These are phyloP conservation scores for Ladona fulva DNA, from an alignment of 1,140 invertebrate species.

Conservation along the genomic window DNA sequence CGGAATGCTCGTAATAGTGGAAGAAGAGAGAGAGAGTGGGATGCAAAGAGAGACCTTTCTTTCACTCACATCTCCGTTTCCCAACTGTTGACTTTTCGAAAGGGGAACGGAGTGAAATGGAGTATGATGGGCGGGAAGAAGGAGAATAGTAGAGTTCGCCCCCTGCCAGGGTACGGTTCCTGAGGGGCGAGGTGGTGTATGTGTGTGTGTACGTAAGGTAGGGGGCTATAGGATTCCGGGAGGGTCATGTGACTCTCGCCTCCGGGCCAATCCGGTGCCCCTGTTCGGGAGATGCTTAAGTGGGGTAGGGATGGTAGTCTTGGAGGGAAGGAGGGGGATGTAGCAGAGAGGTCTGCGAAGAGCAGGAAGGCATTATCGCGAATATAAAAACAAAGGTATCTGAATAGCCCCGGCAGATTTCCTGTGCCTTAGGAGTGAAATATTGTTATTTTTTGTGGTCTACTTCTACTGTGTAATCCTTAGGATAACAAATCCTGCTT, in stretches of 20 bases:
- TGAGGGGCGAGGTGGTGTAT: not conserved
- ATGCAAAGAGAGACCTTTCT: not conserved
- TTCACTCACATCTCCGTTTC: not conserved
- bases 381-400: not conserved
- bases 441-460: too few relatives aligned
- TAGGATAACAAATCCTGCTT: too few relatives aligned
- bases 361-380: not conserved
- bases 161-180: not conserved
- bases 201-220: not conserved
- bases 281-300: not conserved
- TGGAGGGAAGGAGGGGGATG: not conserved
- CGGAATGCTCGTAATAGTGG: too few relatives aligned
- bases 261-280: not conserved
- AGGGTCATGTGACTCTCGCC: not conserved
- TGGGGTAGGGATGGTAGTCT: not conserved
- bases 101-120: not conserved
- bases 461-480: too few relatives aligned
- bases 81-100: not conserved
- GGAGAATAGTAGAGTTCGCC: not conserved
- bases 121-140: not conserved
- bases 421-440: too few relatives aligned
- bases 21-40: too few relatives aligned
- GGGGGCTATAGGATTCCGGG: constrained; percentile 4
- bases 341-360: not conserved
- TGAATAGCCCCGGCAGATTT: too few relatives aligned